Percentiles rank a stretch among this genome's conserved stretches.
Evolutionary conservation across 2,797 vertebrate species (phyloP).

Genomic region (Lepilemur septentrionalis): DNA sequence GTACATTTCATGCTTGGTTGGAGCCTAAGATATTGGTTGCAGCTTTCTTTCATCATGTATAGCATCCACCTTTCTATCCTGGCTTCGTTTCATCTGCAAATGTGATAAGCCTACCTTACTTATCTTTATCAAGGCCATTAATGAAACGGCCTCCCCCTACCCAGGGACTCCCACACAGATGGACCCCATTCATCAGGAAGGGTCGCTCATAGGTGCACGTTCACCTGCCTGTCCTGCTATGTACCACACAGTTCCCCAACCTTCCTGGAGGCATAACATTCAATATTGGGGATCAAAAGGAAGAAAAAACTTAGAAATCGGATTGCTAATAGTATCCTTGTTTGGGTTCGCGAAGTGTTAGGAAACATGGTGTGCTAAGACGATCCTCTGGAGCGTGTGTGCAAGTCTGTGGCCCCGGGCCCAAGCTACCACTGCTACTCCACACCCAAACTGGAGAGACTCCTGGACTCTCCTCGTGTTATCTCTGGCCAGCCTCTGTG

Average conservation of each 20-base stretch:
- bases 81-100: background rate
- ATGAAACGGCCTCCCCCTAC: background rate
- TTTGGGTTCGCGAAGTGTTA: background rate
- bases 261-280: background rate
- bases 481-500: constrained; percentile 89
- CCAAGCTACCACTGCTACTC: constrained; percentile 85
- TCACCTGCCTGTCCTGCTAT: too few relatives aligned
- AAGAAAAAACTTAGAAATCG: background rate
- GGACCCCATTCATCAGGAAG: background rate
- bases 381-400: constrained; percentile 84
- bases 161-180: background rate
- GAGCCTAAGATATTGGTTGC: background rate
- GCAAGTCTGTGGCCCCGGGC: constrained; percentile 82
- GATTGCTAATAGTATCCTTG: background rate
- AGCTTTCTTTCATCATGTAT: background rate
- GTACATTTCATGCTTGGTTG: fast-evolving
- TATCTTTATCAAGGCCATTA: background rate
- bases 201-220: background rate
- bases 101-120: background rate
- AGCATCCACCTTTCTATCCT: background rate
- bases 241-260: background rate
- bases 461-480: constrained; percentile 88
- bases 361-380: constrained; percentile 79
- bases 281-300: background rate
- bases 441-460: constrained; percentile 86